These are phyloP conservation scores for Hymenochirus boettgeri DNA, from an alignment of 2,113 vertebrate species.

Conservation along the genomic window DNA sequence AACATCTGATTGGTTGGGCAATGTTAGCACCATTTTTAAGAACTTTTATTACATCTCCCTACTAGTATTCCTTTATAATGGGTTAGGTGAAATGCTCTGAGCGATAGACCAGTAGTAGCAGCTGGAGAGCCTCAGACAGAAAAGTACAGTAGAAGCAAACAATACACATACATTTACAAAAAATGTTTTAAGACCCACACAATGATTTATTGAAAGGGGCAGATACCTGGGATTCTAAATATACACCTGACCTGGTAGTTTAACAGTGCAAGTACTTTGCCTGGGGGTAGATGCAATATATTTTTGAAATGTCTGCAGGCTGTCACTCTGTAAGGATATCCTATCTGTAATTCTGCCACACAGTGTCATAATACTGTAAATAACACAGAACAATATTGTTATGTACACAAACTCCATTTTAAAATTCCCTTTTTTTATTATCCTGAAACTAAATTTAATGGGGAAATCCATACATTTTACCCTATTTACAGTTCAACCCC, in stretches of 20 bases:
- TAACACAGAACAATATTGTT: neutral
- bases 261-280: constrained; percentile 34
- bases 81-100: too few relatives aligned
- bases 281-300: constrained; percentile 30
- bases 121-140: too few relatives aligned
- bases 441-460: too few relatives aligned
- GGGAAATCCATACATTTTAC: too few relatives aligned
- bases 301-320: constrained; percentile 33
- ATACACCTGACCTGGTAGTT: constrained; percentile 18
- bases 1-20: too few relatives aligned
- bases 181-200: constrained; percentile 17
- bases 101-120: too few relatives aligned
- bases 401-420: neutral
- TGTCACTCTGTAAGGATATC: constrained; percentile 26
- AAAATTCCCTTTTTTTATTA: too few relatives aligned
- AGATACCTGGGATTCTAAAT: constrained; percentile 32
- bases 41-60: too few relatives aligned
- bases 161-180: neutral
- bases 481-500: too few relatives aligned
- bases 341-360: constrained; percentile 25
- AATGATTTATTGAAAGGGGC: constrained; percentile 37
- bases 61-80: too few relatives aligned
- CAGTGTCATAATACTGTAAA: constrained; percentile 12
- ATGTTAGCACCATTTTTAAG: too few relatives aligned
- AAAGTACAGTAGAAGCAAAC: neutral